Conservation (phyloP, 2,113 vertebrate species). For the Malaclemys terrapin region DNA sequence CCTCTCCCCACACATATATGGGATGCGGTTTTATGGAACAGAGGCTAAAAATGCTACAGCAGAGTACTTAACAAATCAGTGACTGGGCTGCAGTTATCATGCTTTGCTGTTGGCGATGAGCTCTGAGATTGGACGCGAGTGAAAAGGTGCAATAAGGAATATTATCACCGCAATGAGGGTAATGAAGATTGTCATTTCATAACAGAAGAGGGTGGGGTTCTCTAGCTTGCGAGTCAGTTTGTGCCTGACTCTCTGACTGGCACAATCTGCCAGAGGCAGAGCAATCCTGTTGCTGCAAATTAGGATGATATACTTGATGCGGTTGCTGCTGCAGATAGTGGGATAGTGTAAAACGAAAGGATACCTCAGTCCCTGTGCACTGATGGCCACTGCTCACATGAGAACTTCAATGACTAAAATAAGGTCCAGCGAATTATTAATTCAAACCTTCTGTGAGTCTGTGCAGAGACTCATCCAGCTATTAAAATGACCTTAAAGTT, state of each 20-base stretch:
- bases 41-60: rapidly evolving
- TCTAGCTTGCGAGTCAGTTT: neutral
- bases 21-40: neutral
- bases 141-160: rapidly evolving
- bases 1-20: neutral
- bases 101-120: rapidly evolving
- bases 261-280: neutral
- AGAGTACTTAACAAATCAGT: neutral
- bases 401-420: neutral
- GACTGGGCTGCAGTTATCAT: too few species aligned
- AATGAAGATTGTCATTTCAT: neutral
- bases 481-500: neutral
- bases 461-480: neutral
- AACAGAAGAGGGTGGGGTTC: neutral
- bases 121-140: neutral
- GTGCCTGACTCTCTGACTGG: neutral
- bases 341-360: neutral
- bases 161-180: neutral
- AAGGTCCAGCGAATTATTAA: neutral
- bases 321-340: neutral
- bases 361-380: neutral
- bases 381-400: neutral
- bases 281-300: neutral
- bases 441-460: neutral
- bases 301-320: neutral